Conservation (phyloP, 2,797 vertebrate genomes). For the Sebastes minor region DNA sequence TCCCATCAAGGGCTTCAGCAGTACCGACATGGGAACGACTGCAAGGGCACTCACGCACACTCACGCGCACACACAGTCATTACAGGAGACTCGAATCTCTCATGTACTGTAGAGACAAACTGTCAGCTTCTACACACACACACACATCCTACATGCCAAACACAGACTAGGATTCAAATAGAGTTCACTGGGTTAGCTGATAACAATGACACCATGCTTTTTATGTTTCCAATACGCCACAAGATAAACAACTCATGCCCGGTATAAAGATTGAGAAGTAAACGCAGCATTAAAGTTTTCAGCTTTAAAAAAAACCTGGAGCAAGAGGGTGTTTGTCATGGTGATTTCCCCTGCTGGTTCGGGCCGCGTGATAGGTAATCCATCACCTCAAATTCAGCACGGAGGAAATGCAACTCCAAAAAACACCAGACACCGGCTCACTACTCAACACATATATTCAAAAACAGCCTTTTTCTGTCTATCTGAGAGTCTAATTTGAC, state of each 20-base stretch:
- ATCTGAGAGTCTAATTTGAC: slow-evolving; percentile 23
- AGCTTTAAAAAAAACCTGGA: slow-evolving; percentile 37
- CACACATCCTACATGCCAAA: neutral
- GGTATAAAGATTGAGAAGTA: slow-evolving; percentile 24
- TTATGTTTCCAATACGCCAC: slow-evolving; percentile 24
- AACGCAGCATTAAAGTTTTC: slow-evolving; percentile 13
- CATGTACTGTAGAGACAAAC: neutral
- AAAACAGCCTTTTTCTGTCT: neutral
- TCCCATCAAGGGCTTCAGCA: slow-evolving; percentile 29
- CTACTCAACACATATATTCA: neutral
- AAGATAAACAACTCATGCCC: slow-evolving; percentile 26
- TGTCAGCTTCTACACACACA: slow-evolving; percentile 13
- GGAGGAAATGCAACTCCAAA: slow-evolving; percentile 31
- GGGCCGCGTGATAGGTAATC: slow-evolving; percentile 52
- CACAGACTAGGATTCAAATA: slow-evolving; percentile 10
- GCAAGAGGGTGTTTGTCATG: slow-evolving; percentile 35
- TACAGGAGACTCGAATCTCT: slow-evolving; percentile 11
- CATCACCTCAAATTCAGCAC: slow-evolving; percentile 48
- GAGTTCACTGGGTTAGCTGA: slow-evolving; percentile 1
- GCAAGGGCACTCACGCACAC: neutral
- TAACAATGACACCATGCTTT: neutral
- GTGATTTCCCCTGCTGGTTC: slow-evolving; percentile 51
- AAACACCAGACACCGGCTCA: neutral
- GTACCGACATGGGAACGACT: slow-evolving; percentile 8
- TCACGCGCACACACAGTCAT: neutral